Evolutionary conservation across 1,140 invertebrate genomes (phyloP).

Genomic region (Eueides isabella): DNA sequence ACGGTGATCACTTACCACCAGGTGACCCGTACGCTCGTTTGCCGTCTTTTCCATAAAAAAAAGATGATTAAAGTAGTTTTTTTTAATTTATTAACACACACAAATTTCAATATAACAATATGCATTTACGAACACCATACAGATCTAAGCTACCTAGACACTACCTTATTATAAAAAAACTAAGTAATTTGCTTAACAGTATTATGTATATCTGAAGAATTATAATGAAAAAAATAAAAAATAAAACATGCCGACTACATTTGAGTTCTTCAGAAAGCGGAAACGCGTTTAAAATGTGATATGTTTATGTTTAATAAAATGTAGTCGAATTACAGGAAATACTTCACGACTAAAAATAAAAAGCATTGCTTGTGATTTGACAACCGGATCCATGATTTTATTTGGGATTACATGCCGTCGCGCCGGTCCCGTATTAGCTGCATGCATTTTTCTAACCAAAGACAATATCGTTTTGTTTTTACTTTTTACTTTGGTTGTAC

Average conservation of each 20-base stretch:
- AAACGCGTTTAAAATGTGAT: conserved; percentile 1
- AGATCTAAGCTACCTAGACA: too few species aligned
- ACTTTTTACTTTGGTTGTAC: not conserved
- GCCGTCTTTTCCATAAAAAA: too few species aligned
- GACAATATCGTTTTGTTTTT: not conserved
- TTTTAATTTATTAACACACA: too few species aligned
- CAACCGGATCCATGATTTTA: conserved; percentile 14
- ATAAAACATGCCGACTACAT: not conserved
- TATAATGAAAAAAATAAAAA: not conserved
- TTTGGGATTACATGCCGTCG: not conserved
- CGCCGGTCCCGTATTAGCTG: not conserved
- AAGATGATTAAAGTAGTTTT: too few species aligned
- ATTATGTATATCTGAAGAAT: not conserved
- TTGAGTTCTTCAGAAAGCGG: conserved; percentile 6
- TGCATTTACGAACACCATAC: too few species aligned
- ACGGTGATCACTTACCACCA: too few species aligned
- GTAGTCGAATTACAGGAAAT: conserved; percentile 10
- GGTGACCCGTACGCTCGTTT: too few species aligned
- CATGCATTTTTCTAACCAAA: not conserved
- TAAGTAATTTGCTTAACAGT: not conserved
- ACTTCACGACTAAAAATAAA: conserved; percentile 3
- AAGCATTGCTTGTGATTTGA: conserved; percentile 9
- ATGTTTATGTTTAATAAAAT: conserved; percentile 9
- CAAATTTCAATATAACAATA: too few species aligned
- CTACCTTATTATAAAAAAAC: too few species aligned